Percentiles rank a stretch among this genome's conserved stretches.
Conservation (phyloP, 2,113 vertebrate species). For the Sorex fumeus region DNA sequence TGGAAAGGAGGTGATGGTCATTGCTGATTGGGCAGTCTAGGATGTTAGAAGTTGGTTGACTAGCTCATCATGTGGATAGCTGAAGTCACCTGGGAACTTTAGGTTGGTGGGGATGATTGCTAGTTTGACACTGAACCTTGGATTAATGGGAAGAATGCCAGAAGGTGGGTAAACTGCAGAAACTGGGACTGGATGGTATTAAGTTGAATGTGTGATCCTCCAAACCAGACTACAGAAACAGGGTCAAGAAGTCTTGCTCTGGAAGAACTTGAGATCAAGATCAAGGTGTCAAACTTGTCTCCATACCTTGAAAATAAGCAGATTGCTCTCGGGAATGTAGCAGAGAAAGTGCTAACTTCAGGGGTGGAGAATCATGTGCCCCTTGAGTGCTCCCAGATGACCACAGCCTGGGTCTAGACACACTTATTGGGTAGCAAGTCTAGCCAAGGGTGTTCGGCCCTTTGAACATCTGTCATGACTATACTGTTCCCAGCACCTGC, state of each 20-base stretch:
- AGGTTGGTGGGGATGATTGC: background rate
- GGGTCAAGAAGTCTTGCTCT: background rate
- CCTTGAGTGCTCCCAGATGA: slow-evolving; percentile 65
- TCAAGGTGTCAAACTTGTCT: background rate
- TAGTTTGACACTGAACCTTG: background rate
- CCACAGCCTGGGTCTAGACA: slow-evolving; percentile 51
- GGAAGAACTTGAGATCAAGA: background rate
- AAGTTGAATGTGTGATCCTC: background rate
- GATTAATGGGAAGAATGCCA: background rate
- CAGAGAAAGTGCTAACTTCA: background rate
- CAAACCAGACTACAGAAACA: background rate
- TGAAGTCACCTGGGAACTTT: slow-evolving; percentile 25
- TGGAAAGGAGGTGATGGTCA: background rate
- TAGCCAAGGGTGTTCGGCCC: slow-evolving; percentile 71
- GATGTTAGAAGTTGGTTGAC: background rate
- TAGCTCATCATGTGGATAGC: background rate
- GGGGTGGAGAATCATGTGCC: background rate
- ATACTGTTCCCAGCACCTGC: slow-evolving; percentile 75
- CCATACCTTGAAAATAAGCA: slow-evolving; percentile 33
- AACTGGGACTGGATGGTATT: background rate
- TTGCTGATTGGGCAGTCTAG: background rate
- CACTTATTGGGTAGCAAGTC: slow-evolving; percentile 43
- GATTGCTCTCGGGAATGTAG: background rate
- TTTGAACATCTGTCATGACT: slow-evolving; percentile 70
- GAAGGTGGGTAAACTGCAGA: background rate